Base-by-base conservation (phyloP, 2,113 vertebrate species). In the Eclectus roratus region DNA sequence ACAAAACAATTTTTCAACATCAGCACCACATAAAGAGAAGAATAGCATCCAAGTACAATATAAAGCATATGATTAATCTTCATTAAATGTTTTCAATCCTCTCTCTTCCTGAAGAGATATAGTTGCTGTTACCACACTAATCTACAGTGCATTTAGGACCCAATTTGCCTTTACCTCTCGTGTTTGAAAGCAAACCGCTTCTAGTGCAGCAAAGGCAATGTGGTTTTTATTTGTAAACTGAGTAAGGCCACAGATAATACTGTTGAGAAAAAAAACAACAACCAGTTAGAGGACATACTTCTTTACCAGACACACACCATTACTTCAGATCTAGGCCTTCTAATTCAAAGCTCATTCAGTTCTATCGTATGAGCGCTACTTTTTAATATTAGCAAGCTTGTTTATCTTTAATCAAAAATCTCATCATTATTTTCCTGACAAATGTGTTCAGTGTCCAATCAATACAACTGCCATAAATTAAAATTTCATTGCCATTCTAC, bases 191-290 rank as follows among this genome's bases (percentile, higher is more conserved):
- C 99, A 99, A 69, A 99, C 99, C 2, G 99, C 99, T 98, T 99
- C 99, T 71, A 99, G 98, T n/a, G 99, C 99, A 93, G 99, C 99
- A 43, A 99, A 99, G 63, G 99, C 99, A 87, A 99, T 98, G 95
- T 99, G 99, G 68, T 98, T 99, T 97, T 98, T 99, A 98, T 99
- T 99, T 92, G 99, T 99, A 98, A 99, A 99, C 98, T 99, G 99
- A 94, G 99, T 99, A 94, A 99, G 98, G 55, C 99, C 99, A 97
- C 99, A 99, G 97, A 99, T 99, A 97, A 99, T 99, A 80, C 99
- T 99, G 97, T 52, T 71, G 66, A 95, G 39, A 92, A 68, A 68
- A 68, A 60, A 87, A 68, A 17, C 8, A 24, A 53, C 24, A 20
- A 7, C 0, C 3, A 55, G 52, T 96, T 83, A 96, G 53, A 96